These are phyloP conservation scores for Dynastes hyllus DNA, from an alignment of 2,888 invertebrate genomes.

Conservation along the genomic window DNA sequence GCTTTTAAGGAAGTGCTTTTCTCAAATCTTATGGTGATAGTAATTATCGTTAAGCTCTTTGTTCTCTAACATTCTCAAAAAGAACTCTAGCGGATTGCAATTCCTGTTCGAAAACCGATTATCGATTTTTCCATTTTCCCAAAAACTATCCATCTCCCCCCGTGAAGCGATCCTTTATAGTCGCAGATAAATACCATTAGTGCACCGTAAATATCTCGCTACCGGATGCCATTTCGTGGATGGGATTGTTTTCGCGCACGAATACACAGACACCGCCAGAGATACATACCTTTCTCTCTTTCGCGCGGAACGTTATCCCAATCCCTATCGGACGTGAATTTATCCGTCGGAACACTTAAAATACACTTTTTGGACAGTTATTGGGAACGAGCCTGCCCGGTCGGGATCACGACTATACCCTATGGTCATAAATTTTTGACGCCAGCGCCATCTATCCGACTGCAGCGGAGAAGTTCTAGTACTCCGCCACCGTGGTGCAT, in stretches of 20 bases:
- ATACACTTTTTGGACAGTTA: slow-evolving; percentile 13
- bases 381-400: neutral
- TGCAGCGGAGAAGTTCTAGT: neutral
- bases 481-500: neutral
- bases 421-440: slow-evolving; percentile 2
- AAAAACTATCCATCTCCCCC: too few relatives aligned
- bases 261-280: too few relatives aligned
- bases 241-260: neutral
- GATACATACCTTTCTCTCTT: too few relatives aligned
- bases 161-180: too few relatives aligned
- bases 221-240: slow-evolving; percentile 1
- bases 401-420: neutral
- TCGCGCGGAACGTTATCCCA: neutral
- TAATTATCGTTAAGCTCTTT: too few relatives aligned
- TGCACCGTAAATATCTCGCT: slow-evolving; percentile 1
- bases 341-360: neutral
- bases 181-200: neutral
- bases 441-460: slow-evolving; percentile 2
- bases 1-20: too few relatives aligned
- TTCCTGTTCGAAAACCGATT: too few relatives aligned
- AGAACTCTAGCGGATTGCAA: too few relatives aligned
- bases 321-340: neutral
- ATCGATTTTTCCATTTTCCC: too few relatives aligned
- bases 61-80: too few relatives aligned
- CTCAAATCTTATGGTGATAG: too few relatives aligned